Percentiles rank a stretch among this genome's conserved stretches.
phyloP scores from a whole-genome alignment of 2,888 invertebrate species.

The Iselma pallidipennis region DNA sequence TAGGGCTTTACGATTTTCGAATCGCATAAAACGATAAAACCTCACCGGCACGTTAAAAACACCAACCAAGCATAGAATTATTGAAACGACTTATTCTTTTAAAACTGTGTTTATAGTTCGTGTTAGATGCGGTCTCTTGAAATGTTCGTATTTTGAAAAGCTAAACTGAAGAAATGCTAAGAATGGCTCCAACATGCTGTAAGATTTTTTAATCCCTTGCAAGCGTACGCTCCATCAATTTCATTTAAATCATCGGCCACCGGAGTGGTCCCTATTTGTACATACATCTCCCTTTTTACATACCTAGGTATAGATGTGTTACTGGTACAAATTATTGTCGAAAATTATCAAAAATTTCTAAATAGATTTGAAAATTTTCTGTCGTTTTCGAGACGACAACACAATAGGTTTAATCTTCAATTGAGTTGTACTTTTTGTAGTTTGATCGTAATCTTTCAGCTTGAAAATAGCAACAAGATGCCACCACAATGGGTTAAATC shows the following conservation, averaged over 20 bases:
- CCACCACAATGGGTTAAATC: background rate
- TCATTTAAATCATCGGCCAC: slow-evolving; percentile 34
- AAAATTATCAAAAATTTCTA: too few relatives aligned
- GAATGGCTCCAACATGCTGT: slow-evolving; percentile 32
- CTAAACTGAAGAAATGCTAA: slow-evolving; percentile 20
- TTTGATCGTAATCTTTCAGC: background rate
- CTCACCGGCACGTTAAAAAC: background rate
- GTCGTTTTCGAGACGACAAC: background rate
- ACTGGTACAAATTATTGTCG: too few relatives aligned
- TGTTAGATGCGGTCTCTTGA: slow-evolving; percentile 36
- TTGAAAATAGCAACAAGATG: background rate
- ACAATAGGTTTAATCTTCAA: background rate
- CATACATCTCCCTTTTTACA: too few relatives aligned
- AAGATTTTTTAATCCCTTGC: slow-evolving; percentile 33
- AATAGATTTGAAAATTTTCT: too few relatives aligned
- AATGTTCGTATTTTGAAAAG: slow-evolving; percentile 24
- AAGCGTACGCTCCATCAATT: slow-evolving; percentile 32
- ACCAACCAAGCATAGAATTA: slow-evolving; percentile 9
- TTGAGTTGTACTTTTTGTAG: background rate
- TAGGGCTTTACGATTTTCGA: background rate
- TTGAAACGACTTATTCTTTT: slow-evolving; percentile 11
- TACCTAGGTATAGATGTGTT: too few relatives aligned
- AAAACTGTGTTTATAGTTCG: slow-evolving; percentile 33
- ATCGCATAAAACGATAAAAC: background rate
- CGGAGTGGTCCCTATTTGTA: slow-evolving; percentile 9